Base-by-base conservation (phyloP, 2,888 invertebrate genomes). In the Eupithecia subumbrata region DNA sequence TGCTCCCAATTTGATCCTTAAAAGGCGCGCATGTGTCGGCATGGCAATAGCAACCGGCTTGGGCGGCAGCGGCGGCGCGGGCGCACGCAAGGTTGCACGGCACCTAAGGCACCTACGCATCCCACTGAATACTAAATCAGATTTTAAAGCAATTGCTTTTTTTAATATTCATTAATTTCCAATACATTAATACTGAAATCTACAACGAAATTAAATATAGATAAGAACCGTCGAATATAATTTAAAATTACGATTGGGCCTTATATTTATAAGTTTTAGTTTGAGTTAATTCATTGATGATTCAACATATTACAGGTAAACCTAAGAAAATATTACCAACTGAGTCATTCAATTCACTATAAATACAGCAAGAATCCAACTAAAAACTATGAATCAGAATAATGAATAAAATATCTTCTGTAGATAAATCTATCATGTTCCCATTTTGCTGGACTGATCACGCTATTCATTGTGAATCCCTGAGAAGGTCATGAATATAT, bases 51-150 rank as follows among this genome's bases (percentile, higher is more conserved):
- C 87, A 86, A 78, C 72, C 78, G 76, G 78, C 80, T 76, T 79
- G 79, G 75, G 81, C 81, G 81, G 84, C 83, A 86, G 9, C 9
- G 40, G 40, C 40, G 40, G 84, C 83, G 86, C 85, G 84, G 83
- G 86, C 85, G 84, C 86, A 86, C 84, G 86, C 90, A 91, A 92
- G 92, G 92, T 88, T 90, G 84, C 45, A 56, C 56, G 48, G 69
- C 72, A 73, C 66, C 74, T 79, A 80, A 60, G 85, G 85, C 86
- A 84, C 92, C 92, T 83, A 91, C 92, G 86, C 90, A 84, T 83
- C 86, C 85, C 82, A 87, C 52, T 63, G 37, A 75, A 75, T 72
- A 74, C 71, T 66, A 77, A 74, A 67, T 76, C 5, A 67, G 40
- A 37, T 66, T n/a, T 37, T 34, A 67, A 8, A 25, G 68, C 5